Base-by-base conservation (phyloP, 2,113 vertebrate species). In the Petroica traversi region DNA sequence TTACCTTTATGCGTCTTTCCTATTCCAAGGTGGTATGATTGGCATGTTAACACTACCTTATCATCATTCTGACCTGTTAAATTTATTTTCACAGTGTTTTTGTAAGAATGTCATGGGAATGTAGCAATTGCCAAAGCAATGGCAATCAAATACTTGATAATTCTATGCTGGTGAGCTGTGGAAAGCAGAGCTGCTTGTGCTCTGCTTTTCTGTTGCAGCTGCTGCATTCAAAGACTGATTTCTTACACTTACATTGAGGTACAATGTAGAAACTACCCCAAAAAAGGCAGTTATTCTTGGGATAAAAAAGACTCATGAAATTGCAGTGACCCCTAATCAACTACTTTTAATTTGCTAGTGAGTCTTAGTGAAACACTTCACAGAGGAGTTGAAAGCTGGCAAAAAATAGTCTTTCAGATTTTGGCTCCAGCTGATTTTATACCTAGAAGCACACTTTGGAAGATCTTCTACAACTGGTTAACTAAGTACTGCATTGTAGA, bases 401-500 rank as follows among this genome's bases (percentile, higher is more conserved):
- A 64, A 84, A 90, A 92, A 80, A 61, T 22, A 52, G 38, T 54
- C 72, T 95, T 79, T 85, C 67, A 85, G 93, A 67, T 93, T 93
- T 95, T 93, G 64, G 14, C 46, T 96, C 73, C 49, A 45, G 61
- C 36, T 93, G 93, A 88, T 92, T 96, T 97, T 91, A 80, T 92
- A 94, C 62, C 77, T 89, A 85, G 72, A 85, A 96, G 73, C 71
- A 79, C 71, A 85, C 79, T 51, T 54, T 57, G 81, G 58, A 85
- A 92, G 58, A 40, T 57, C 49, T 90, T 71, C 64, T 78, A 19
- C 19, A 80, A 80, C 25, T 86, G 67, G 54, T 91, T 94, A 96
- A 97, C 97, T 96, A 95, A 89, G 71, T 91, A 80, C 66, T 89
- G 34, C 25, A 46, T 45, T 62, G n/a, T 91, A 67, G 36, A 72